Evolutionary conservation across 1,140 invertebrate genomes (phyloP), one percentile per base, ranked within the genome.

Genomic region (Holcopasites calliopsidis): DNA sequence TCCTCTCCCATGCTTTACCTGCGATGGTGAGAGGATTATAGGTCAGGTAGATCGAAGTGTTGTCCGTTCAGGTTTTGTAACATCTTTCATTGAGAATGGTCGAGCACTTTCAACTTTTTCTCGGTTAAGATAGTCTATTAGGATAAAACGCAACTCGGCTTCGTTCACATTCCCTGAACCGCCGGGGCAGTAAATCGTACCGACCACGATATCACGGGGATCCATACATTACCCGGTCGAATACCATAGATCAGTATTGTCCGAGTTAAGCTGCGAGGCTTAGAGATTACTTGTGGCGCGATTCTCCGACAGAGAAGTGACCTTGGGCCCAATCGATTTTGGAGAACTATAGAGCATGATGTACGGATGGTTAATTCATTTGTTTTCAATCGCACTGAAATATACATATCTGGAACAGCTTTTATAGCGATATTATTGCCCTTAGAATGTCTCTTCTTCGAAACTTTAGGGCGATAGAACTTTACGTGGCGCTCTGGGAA

Each of bases 221-320:
- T 38, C 33, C 57, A 38, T 60, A 60, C 13, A 38, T 60, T 60
- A 60, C 57, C 13, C n/a, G 57, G 2, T 16, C 31, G n/a, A 60
- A 38, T 23, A 23, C 57, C 57, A 60, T 60, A 60, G 57, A 60
- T 60, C 57, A 60, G 57, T 60, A 60, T 60, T 60, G 57, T 38
- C 21, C 57, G 31, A 38, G 21, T 13, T 60, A 60, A 60, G 57
- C 57, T 38, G 31, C n/a, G 1, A 57, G 10, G 54, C 31, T 57
- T 60, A 60, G 57, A 38, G 57, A 60, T 60, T 60, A 60, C 8
- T 16, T 3, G 21, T 38, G 57, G 13, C 18, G 10, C 10, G 57
- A 58, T 38, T 58, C 57, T 58, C 18, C 31, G 33, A 38, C 18
- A 1, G 21, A 7, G 31, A 1, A 21, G 11, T 38, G 33, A 60